Evolutionary conservation across 2,888 invertebrate species (phyloP), one percentile per base, ranked within the genome.

Genomic region (Alviniconcha strummeri): DNA sequence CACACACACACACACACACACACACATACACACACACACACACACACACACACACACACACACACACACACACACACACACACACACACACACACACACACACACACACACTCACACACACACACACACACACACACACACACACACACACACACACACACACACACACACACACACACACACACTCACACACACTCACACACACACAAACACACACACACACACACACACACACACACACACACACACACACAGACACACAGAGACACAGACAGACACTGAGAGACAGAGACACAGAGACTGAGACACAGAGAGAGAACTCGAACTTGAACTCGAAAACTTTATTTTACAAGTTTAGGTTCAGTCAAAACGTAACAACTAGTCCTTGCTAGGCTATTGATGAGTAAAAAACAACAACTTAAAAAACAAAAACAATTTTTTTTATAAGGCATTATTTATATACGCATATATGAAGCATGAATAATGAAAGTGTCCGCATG

Each of bases 91-190:
- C 64, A 64, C 64, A 64, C 15, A 64, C 64, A 64, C 64, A 64
- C 64, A 64, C 64, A 64, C 64, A 64, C 64, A 64, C 64, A 64
- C 4, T 3, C 64, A 64, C 64, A 64, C 15, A 4, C 64, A 64
- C 64, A 4, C 64, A 64, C 64, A 4, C 64, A 64, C 64, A 4
- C 64, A 64, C 9, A 1, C 64, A 64, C 64, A 4, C 15, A 60
- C 64, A 4, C 64, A 64, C 64, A 64, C 36, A 36, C 64, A 64
- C 64, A 64, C 64, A 64, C 64, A 64, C 64, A 64, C 64, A 64
- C 64, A 64, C 64, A 64, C 64, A 64, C 64, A 64, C 64, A 64
- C 64, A 64, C 64, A 64, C 64, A 64, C 64, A 64, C 64, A 64
- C 64, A 64, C 64, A 69, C 60, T 9, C 60, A 60, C 60, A 60